Evolutionary conservation across 2,113 vertebrate genomes (phyloP), one percentile per base, ranked within the genome.

Genomic region (Corynorhinus townsendii): DNA sequence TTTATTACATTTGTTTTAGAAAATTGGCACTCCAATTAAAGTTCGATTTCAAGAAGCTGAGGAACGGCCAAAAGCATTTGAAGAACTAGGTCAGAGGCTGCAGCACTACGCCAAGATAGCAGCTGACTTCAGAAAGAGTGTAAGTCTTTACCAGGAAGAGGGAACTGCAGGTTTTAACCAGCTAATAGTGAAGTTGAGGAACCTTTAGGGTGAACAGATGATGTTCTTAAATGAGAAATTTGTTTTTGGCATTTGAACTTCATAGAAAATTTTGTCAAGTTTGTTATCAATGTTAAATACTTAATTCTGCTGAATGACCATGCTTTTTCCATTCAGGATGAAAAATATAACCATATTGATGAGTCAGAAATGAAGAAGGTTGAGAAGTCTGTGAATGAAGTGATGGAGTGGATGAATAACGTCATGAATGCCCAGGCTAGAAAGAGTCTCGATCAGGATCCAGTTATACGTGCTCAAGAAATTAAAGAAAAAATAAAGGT

Each of bases 291-390:
- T 96, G 17, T 95, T 73, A 94, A 66, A 79, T 95, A 88, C 85
- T 76, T 38, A 10, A 62, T 88, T 93, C 11, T 88, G 38, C 2
- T 49, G 24, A 33, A 5, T 77, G 43, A 69, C n/a, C 2, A 0
- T 75, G 35, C 12, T 33, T 52, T 94, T 1, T 94, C 96, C 94
- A 66, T 92, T 71, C 96, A 99, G 99, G 98, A 98, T 97, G 98
- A 99, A 84, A 98, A 98, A 10, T 99, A 99, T 5, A 98, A 97
- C 80, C 98, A 99, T 62, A 98, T 99, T 0, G 98, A 98, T 91
- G 98, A 98, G 75, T 97, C 98, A 71, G 99, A 99, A 95, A 99
- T 99, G 97, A 98, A 98, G 93, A 98, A 99, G 95, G 98, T 99
- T 11, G 98, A 98, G 92, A 98, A 98, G 69, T 98, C 98, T 95